Conservation (phyloP, 2,113 vertebrate genomes). For the Zeus faber region DNA sequence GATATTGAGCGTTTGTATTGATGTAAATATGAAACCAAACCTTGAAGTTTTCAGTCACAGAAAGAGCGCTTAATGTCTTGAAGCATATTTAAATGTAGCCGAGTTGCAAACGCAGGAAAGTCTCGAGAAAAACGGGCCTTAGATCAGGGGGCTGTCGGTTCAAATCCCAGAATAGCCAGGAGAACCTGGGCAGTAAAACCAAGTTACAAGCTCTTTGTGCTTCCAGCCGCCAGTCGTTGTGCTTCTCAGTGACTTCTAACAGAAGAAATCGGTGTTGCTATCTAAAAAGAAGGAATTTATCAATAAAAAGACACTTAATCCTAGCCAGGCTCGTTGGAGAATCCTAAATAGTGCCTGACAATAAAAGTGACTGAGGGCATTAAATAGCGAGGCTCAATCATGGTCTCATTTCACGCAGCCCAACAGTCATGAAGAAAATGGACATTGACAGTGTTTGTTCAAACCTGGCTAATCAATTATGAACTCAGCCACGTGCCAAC, state of each 20-base stretch:
- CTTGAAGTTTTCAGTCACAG: no score
- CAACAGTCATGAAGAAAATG: constrained; percentile 1
- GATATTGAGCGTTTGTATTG: no score
- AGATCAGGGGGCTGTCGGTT: no score
- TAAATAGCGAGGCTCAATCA: constrained; percentile 9
- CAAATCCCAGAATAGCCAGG: no score
- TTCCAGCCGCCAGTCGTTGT: no score
- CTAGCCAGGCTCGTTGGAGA: not conserved
- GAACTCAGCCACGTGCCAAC: constrained; percentile 62
- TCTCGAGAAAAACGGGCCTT: no score
- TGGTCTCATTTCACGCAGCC: constrained; percentile 18
- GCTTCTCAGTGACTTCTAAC: not conserved
- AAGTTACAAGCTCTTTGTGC: not conserved
- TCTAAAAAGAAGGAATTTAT: not conserved
- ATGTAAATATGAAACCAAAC: no score
- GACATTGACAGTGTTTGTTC: constrained; percentile 17
- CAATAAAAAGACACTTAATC: not conserved
- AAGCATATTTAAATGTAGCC: no score
- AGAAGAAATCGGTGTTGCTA: not conserved
- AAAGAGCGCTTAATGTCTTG: no score
- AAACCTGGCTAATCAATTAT: constrained; percentile 7
- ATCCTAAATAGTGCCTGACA: not conserved
- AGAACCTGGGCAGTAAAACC: not conserved
- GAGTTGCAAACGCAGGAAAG: no score
- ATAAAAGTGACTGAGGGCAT: constrained; percentile 1